Percentiles rank a stretch among this genome's conserved stretches.
Conservation (phyloP, 1,140 invertebrate genomes). For the Fopius arisanus region DNA sequence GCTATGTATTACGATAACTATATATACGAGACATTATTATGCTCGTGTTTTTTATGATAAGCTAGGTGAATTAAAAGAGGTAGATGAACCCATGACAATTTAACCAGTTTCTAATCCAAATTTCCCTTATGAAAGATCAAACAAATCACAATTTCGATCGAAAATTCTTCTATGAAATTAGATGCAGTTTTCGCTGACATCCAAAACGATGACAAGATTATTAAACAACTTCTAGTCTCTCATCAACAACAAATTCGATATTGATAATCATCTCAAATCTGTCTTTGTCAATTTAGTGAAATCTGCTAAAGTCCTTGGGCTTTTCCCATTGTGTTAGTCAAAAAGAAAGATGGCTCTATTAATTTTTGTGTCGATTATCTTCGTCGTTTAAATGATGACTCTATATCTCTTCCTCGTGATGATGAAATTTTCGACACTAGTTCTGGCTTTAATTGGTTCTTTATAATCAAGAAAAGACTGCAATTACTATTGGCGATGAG, state of each 20-base stretch:
- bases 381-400: slow-evolving; percentile 51
- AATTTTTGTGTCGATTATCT: slow-evolving; percentile 63
- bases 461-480: slow-evolving; percentile 49
- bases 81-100: no score
- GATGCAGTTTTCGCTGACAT: no score
- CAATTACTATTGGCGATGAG: slow-evolving; percentile 49
- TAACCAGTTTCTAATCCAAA: no score
- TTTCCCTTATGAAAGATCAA: no score
- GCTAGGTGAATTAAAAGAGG: no score
- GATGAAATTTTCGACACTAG: slow-evolving; percentile 47
- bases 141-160: no score
- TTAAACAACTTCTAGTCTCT: background rate
- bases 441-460: slow-evolving; percentile 31
- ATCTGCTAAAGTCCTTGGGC: background rate
- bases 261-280: background rate
- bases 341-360: slow-evolving; percentile 57
- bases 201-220: no score
- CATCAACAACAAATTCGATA: background rate
- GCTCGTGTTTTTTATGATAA: no score
- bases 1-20: no score
- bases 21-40: no score
- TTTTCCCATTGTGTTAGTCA: slow-evolving; percentile 57
- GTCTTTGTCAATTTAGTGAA: background rate
- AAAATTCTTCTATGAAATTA: no score
- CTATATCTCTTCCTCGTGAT: slow-evolving; percentile 41